Percentiles rank a stretch among this genome's conserved stretches.
Evolutionary conservation across 92 coral and sea anemone species (phyloP).

Genomic region (Nematostella vectensis): DNA sequence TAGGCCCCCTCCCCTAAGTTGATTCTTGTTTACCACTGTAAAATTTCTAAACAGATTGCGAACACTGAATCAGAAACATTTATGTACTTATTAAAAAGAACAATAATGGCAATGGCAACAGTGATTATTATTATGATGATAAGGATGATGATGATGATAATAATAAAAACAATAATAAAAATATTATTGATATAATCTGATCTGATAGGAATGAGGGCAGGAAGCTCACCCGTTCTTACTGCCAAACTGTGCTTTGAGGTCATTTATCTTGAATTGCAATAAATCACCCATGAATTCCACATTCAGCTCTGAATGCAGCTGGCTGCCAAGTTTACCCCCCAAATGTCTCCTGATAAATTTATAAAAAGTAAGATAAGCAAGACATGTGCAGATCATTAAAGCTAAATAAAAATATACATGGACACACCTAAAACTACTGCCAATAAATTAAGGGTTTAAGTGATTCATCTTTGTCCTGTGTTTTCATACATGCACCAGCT

Average conservation of each 20-base stretch:
- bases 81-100: too few species aligned
- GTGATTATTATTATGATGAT: too few species aligned
- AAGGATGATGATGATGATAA: too few species aligned
- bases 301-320: conserved; percentile 48
- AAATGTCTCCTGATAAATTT: conserved; percentile 59
- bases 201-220: too few species aligned
- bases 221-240: conserved; percentile 93
- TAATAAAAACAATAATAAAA: too few species aligned
- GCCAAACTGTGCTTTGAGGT: conserved; percentile 66
- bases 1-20: too few species aligned
- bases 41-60: background rate
- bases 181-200: too few species aligned
- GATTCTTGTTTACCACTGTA: background rate
- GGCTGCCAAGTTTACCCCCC: conserved; percentile 93
- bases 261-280: conserved; percentile 57
- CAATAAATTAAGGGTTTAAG: too few species aligned
- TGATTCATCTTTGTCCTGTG: too few species aligned
- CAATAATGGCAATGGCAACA: too few species aligned
- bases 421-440: too few species aligned
- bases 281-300: conserved; percentile 86
- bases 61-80: background rate
- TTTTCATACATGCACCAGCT: too few species aligned
- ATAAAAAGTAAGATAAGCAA: background rate
- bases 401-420: background rate
- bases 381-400: background rate